phyloP scores from a whole-genome alignment of 2,888 invertebrate genomes.

The Sturmia bella region DNA sequence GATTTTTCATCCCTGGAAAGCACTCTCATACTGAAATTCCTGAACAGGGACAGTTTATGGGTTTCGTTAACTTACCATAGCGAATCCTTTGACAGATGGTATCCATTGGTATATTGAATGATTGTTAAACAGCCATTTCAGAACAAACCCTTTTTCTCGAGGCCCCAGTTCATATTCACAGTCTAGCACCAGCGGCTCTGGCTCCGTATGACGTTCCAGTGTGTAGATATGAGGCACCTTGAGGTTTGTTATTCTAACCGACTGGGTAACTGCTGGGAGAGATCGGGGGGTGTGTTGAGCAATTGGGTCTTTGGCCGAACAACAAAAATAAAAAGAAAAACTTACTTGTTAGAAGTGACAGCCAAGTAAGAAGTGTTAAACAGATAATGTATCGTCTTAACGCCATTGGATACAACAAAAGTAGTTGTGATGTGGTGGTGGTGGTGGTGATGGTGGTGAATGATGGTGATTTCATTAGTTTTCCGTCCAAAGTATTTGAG shows the following conservation, averaged over 20 bases:
- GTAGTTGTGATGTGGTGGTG: slow-evolving; percentile 24
- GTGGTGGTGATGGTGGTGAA: neutral
- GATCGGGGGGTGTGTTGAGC: neutral
- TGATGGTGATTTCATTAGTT: slow-evolving; percentile 66
- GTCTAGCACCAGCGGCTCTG: slow-evolving; percentile 80
- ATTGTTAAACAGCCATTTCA: slow-evolving; percentile 82
- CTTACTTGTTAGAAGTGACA: slow-evolving; percentile 78
- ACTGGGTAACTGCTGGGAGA: slow-evolving; percentile 80
- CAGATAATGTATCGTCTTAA: slow-evolving; percentile 76
- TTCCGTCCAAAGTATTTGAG: slow-evolving; percentile 55
- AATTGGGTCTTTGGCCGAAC: neutral
- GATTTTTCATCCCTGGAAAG: neutral
- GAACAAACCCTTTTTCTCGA: slow-evolving; percentile 81
- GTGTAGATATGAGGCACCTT: slow-evolving; percentile 81
- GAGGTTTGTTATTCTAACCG: slow-evolving; percentile 81
- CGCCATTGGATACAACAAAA: slow-evolving; percentile 76
- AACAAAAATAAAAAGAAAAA: neutral
- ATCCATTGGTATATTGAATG: slow-evolving; percentile 82
- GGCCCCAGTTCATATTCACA: slow-evolving; percentile 81
- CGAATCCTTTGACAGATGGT: slow-evolving; percentile 81
- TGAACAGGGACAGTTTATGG: neutral
- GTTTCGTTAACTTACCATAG: slow-evolving; percentile 77
- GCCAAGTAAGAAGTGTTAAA: slow-evolving; percentile 77
- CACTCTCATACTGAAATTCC: neutral
- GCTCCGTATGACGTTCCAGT: slow-evolving; percentile 79